Evolutionary conservation across 2,888 invertebrate genomes (phyloP).

Genomic region (Conistra vaccinii): DNA sequence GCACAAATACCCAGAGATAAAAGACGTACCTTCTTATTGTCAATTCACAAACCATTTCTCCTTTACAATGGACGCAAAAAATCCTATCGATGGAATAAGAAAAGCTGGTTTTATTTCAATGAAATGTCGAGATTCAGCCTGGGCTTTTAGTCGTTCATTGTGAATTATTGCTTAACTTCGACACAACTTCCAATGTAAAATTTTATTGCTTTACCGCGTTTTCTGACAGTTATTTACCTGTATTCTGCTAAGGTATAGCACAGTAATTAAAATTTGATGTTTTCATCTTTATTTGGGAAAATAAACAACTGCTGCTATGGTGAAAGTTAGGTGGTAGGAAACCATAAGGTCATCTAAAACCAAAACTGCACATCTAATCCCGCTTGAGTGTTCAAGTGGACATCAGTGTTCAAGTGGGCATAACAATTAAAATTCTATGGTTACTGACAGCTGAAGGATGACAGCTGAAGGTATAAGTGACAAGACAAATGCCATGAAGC

Average conservation of each 20-base stretch:
- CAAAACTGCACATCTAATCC: not conserved
- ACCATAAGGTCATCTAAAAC: not conserved
- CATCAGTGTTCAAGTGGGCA: too few relatives aligned
- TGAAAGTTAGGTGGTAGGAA: not conserved
- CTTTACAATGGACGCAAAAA: conserved; percentile 71
- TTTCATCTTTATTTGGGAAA: not conserved
- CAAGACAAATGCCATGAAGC: too few relatives aligned
- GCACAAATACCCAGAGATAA: conserved; percentile 73
- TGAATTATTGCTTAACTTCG: conserved; percentile 60
- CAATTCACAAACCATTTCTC: conserved; percentile 76
- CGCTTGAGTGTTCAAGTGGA: too few relatives aligned
- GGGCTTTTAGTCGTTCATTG: conserved; percentile 59
- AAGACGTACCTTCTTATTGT: conserved; percentile 74
- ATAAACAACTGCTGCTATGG: not conserved
- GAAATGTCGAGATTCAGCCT: conserved; percentile 65
- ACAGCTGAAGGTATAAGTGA: too few relatives aligned
- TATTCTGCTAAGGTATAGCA: not conserved
- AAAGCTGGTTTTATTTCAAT: conserved; percentile 71
- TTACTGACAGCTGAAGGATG: too few relatives aligned
- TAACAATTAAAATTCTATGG: too few relatives aligned
- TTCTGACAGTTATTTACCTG: conserved; percentile 38
- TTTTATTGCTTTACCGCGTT: conserved; percentile 53
- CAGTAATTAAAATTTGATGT: not conserved
- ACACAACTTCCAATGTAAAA: conserved; percentile 49
- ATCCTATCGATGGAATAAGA: conserved; percentile 64